Evolutionary conservation across 1,140 invertebrate species (phyloP), one percentile per base, ranked within the genome.

Genomic region (Sarcophaga peregrina): DNA sequence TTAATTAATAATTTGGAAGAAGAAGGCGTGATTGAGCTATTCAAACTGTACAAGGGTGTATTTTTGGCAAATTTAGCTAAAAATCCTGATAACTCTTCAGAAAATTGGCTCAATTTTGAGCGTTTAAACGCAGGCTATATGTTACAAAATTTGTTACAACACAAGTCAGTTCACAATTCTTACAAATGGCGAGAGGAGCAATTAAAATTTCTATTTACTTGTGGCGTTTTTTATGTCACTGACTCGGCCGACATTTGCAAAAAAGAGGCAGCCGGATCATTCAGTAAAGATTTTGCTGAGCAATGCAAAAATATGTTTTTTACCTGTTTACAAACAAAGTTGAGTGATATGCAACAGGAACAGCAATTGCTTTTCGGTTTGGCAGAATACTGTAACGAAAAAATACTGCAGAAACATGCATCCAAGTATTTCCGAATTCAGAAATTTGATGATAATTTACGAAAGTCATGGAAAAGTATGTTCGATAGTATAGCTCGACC

Each of bases 71-170:
- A 91, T 82, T 92, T 92, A 50, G 84, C 87, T 74, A 91, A 91
- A 83, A 89, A 92, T 84, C 90, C 89, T 80, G 90, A 91, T 73
- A 84, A 86, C 85, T 86, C 91, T 82, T 92, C 93, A 82, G 89
- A 91, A 76, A 88, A 88, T 83, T 95, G 94, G 93, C 93, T 92
- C 68, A 94, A 94, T 87, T 91, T 92, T 83, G 95, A 95, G 87
- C 92, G 93, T 87, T 90, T 93, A 76, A 94, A 94, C 87, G 92
- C 93, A 13, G 92, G 92, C 48, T 93, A 95, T 86, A 88, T 94
- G 82, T 87, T 95, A 47, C 93, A 93, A 73, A 93, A 93, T 89
- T 90, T 95, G 82, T 87, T 95, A 0, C 92, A 91, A 84, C 93
- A 95, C 88, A 92, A 92, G 75, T 87, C 91, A 68, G 91, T 94